Evolutionary conservation across 2,888 invertebrate genomes (phyloP).

Genomic region (Pachydiplax longipennis): DNA sequence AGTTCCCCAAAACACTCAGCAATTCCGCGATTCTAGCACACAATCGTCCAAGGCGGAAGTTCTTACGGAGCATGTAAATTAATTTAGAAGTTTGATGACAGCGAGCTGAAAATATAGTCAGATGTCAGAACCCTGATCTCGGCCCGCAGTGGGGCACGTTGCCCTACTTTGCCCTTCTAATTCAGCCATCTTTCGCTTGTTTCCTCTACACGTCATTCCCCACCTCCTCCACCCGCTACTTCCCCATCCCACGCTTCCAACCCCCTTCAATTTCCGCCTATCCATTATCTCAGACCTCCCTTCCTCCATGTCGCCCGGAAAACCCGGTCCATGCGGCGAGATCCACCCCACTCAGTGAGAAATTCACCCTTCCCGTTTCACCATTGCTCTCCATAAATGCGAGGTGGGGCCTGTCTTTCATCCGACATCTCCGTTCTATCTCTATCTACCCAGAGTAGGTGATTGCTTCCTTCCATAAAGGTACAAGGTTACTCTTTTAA

Average conservation of each 20-base stretch:
- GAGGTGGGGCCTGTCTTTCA: not conserved
- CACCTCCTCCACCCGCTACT: not conserved
- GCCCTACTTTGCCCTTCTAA: not conserved
- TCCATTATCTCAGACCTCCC: constrained; percentile 1
- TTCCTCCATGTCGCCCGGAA: not conserved
- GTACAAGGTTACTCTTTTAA: not conserved
- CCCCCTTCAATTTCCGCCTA: constrained; percentile 13
- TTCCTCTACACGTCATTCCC: not conserved
- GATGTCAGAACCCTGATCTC: not conserved
- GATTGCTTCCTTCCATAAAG: not conserved
- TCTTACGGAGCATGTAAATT: too few species aligned
- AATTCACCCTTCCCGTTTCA: not conserved
- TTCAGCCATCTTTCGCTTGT: not conserved
- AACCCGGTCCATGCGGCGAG: not conserved
- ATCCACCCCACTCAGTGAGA: not conserved
- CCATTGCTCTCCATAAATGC: not conserved
- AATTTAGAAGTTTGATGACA: too few species aligned
- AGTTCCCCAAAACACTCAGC: too few species aligned
- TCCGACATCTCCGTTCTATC: not conserved
- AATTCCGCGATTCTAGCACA: too few species aligned
- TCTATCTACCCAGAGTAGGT: not conserved
- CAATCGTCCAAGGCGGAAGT: too few species aligned
- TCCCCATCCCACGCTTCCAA: not conserved
- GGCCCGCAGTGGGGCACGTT: not conserved
- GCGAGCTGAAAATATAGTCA: too few species aligned